Conservation (phyloP, 2,797 vertebrate genomes). For the Enteromius fasciolatus region DNA sequence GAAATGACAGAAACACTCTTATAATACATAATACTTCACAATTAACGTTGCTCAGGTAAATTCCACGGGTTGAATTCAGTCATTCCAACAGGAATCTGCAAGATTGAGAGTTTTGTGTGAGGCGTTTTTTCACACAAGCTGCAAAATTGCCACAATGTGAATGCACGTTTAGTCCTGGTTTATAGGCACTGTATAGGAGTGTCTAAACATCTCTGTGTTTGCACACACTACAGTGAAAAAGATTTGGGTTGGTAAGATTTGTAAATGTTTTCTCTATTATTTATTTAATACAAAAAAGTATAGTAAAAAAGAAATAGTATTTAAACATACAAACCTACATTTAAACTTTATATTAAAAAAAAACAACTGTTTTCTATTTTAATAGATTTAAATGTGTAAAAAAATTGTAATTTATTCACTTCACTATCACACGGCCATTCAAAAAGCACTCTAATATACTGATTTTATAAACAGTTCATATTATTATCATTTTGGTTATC, state of each 20-base stretch:
- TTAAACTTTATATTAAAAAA: background rate
- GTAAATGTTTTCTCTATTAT: background rate
- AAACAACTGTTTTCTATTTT: background rate
- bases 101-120: background rate
- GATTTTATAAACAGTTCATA: background rate
- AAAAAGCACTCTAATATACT: background rate
- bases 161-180: background rate
- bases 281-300: background rate
- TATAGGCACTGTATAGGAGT: background rate
- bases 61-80: background rate
- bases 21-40: background rate
- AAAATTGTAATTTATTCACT: background rate
- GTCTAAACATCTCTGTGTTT: background rate
- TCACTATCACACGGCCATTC: background rate
- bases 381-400: background rate
- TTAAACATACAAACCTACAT: too few species aligned
- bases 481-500: background rate
- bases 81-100: background rate
- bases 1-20: constrained; percentile 29
- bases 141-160: background rate
- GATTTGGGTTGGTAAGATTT: background rate
- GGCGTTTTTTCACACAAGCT: background rate
- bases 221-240: background rate
- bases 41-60: background rate
- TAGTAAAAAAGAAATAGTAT: background rate